Base-by-base conservation (phyloP, 2,113 vertebrate genomes). In the Ictidomys tridecemlineatus region DNA sequence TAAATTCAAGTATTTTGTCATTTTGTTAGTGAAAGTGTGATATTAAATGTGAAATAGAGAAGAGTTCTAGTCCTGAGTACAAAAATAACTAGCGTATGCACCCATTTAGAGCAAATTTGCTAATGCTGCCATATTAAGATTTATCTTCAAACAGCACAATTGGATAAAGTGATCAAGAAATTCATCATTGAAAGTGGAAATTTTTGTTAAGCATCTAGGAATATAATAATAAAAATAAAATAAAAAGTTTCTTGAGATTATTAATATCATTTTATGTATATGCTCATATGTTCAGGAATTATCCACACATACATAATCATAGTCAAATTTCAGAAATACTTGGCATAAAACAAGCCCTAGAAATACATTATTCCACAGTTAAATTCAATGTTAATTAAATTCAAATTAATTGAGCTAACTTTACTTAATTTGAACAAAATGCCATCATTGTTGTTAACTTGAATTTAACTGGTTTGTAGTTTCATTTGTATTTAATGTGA, bases 251-350 rank as follows among this genome's bases (percentile, higher is more conserved):
- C 12, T 77, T 72, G 26, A 82, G 70, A 63, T 94, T 65, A 69
- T 84, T 94, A 91, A 26, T 58, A 90, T 42, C 34, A 77, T 94
- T 95, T 88, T 63, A 86, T 69, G 69, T 67, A 37, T 65, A 37
- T 22, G 39, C 4, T 73, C 24, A 34, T 63, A 37, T 65, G 45
- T 30, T 89, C 37, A 96, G 82, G 26, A 95, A 34, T 73, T 96
- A 30, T 32, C 32, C 14, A 73, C 39, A 65, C 34, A 70, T 3
- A 9, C 17, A 67, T 48, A 85, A 48, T 26, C 91, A 13, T 53
- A 91, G 61, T 73, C 16, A 89, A 78, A 65, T 56, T 88, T 95
- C 69, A 85, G 39, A 96, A 93, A 93, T n/a, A 83, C 20, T 83
- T 73, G 96, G 74, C 53, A 92, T 61, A 70, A 58, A 91, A 53